phyloP scores from a whole-genome alignment of 2,888 invertebrate species.

The Rhopalosiphum nymphaeae region DNA sequence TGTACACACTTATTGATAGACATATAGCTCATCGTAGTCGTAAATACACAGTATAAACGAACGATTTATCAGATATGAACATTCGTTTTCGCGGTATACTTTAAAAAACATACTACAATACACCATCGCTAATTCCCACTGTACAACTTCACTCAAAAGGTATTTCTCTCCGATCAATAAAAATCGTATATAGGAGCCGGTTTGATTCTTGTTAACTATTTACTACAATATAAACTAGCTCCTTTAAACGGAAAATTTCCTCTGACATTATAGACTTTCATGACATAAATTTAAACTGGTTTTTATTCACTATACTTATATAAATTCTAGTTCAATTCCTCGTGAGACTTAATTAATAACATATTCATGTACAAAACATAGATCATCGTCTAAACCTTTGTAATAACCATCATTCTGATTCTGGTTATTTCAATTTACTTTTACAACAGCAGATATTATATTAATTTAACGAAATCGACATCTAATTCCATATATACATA shows the following conservation, averaged over 20 bases:
- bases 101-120: background rate
- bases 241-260: background rate
- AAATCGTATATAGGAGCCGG: background rate
- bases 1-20: background rate
- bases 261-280: background rate
- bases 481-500: background rate
- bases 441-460: background rate
- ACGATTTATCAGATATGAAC: background rate
- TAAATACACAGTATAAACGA: too few relatives aligned
- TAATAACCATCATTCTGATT: background rate
- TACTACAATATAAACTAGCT: conserved; percentile 25
- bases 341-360: conserved; percentile 31
- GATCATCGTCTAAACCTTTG: background rate
- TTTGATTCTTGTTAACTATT: background rate
- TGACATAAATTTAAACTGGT: conserved; percentile 41
- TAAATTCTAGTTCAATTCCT: conserved; percentile 17
- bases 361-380: background rate
- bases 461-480: background rate
- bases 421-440: background rate
- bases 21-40: background rate
- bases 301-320: background rate
- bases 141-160: background rate
- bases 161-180: conserved; percentile 31
- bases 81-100: background rate
- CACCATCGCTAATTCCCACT: background rate